Base-by-base conservation (phyloP, 1,140 invertebrate species). In the Trialeurodes vaporariorum region DNA sequence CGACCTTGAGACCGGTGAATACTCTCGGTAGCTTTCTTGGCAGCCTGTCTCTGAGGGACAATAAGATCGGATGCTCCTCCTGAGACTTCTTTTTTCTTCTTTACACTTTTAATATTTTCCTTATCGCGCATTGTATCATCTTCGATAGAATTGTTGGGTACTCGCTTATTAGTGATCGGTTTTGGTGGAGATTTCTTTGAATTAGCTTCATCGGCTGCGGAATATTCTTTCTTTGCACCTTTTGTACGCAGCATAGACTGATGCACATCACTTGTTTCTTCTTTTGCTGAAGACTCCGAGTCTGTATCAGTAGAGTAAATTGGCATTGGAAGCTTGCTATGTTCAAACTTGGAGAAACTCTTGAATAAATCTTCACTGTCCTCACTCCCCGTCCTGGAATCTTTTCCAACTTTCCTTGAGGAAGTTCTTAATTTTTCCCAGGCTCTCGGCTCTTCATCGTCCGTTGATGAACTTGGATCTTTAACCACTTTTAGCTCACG, bases 11-110 rank as follows among this genome's bases (percentile, higher is more conserved):
- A 76, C 11, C 75, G 71, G 22, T 79, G 86, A 83, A 93, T 87
- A 74, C 90, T 93, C 77, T 93, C 92, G 1, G 90, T 90, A 17
- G 67, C 67, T 27, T 68, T 68, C 27, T 68, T 68, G 22, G 92
- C 92, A 24, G 92, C 92, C 77, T 93, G 89, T 64, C 92, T 81
- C 76, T 94, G 92, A 0, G 92, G 92, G n/a, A 94, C 92, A 72
- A 94, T 92, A 34, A 93, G 79, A 73, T 92, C 85, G 49, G 90
- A 87, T 24, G 90, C 85, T 68, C 81, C 79, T 67, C 84, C 82
- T 13, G 62, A 27, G 58, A 75, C 73, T 71, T 87, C 86, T 74
- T 86, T 86, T 70, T 81, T 81, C 71, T 85, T 85, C 59, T 69
- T 70, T 9, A 79, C 73, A 34, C 78, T 75, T 71, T 83, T 83